A percentile compares a stretch with the other conserved stretches of the same genome.
Conservation (phyloP, 2,888 invertebrate species). For the Thecophora atra region DNA sequence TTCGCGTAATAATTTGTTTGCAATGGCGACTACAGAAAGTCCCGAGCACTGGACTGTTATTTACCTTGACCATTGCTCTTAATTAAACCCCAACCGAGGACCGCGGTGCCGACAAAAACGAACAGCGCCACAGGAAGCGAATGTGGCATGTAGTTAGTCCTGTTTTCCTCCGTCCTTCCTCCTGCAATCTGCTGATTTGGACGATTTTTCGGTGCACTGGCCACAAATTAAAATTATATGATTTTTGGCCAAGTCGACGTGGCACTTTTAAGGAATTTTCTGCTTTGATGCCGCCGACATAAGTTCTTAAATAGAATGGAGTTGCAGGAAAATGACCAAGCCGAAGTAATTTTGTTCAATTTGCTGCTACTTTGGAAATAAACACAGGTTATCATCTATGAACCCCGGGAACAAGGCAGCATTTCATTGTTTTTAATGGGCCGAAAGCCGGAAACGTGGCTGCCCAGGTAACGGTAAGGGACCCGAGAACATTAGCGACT, state of each 20-base stretch:
- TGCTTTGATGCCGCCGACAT: background rate
- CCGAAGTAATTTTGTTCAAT: no score
- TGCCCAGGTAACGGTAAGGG: background rate
- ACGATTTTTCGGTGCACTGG: constrained; percentile 25
- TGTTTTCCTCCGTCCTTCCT: constrained; percentile 7
- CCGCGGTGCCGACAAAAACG: background rate
- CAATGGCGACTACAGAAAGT: background rate
- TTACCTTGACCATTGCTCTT: constrained; percentile 35
- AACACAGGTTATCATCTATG: no score
- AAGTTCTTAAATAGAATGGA: background rate
- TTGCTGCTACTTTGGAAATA: no score
- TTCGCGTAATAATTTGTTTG: constrained; percentile 20
- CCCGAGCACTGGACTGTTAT: constrained; percentile 14
- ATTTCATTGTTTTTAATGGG: constrained; percentile 13
- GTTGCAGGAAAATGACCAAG: background rate
- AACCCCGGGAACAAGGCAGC: background rate
- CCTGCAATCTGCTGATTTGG: constrained; percentile 24
- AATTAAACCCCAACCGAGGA: constrained; percentile 33
- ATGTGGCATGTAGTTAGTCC: background rate
- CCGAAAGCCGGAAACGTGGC: background rate
- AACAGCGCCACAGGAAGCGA: background rate
- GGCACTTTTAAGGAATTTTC: no score
- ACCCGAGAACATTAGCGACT: constrained; percentile 13
- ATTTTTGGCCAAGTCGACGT: background rate
- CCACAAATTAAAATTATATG: background rate